These are phyloP conservation scores for Lagenorhynchus albirostris DNA, from an alignment of 2,113 vertebrate genomes.

Conservation along the genomic window DNA sequence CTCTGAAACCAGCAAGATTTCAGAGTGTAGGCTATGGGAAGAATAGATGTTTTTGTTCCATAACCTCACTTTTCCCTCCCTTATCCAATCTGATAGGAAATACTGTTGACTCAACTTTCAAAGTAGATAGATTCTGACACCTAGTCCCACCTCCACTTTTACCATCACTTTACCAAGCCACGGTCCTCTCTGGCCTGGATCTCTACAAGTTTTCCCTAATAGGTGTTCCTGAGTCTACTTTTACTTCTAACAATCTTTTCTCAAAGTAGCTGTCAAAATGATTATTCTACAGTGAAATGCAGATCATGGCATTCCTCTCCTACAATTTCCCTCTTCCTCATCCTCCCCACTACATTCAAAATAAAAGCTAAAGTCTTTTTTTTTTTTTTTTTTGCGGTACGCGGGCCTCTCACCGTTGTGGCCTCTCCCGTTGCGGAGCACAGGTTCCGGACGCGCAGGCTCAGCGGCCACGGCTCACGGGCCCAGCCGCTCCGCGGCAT, in stretches of 20 bases:
- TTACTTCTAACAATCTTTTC: neutral
- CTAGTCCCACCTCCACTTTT: neutral
- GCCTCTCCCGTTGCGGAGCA: too few species aligned
- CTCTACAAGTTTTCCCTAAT: neutral
- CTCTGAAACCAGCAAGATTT: neutral
- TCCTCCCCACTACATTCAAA: neutral
- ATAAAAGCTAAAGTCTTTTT: neutral
- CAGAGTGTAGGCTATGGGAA: neutral
- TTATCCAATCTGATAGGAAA: neutral
- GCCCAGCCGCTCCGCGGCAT: too few species aligned
- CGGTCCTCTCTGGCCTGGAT: neutral
- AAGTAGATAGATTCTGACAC: neutral
- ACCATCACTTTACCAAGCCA: neutral
- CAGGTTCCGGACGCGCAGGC: too few species aligned
- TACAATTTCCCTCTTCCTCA: neutral
- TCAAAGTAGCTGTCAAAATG: neutral
- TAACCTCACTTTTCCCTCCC: neutral
- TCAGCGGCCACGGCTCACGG: too few species aligned
- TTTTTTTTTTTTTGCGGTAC: too few species aligned
- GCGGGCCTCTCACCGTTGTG: too few species aligned
- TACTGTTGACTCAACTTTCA: neutral
- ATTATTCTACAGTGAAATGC: neutral
- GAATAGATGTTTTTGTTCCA: neutral
- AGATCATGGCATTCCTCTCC: neutral
- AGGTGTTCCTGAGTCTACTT: neutral